phyloP scores from a whole-genome alignment of 2,113 vertebrate species.

The Gambusia holbrooki region DNA sequence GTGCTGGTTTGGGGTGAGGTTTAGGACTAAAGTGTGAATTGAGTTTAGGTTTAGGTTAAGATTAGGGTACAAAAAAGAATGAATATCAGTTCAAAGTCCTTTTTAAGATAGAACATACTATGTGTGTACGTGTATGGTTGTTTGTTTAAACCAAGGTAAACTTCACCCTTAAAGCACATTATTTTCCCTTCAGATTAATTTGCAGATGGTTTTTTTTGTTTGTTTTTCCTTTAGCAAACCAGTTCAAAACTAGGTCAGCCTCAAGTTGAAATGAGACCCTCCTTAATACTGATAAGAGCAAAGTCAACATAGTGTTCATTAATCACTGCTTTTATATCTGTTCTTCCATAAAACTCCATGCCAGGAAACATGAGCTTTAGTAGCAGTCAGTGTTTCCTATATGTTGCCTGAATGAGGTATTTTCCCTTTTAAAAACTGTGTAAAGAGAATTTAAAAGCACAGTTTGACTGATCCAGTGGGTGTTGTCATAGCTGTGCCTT shows the following conservation, averaged over 20 bases:
- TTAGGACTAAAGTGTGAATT: no score
- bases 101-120: no score
- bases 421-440: not conserved
- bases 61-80: no score
- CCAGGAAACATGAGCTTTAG: not conserved
- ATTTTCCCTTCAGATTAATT: not conserved
- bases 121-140: no score
- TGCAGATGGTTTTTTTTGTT: not conserved
- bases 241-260: conserved; percentile 18
- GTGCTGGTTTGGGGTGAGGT: no score
- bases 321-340: conserved; percentile 33
- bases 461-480: not conserved
- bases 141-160: not conserved
- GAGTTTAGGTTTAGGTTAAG: no score
- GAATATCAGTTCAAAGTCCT: no score
- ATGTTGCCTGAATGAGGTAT: not conserved
- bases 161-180: not conserved
- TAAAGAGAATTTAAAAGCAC: not conserved
- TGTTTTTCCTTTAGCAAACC: not conserved
- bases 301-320: conserved; percentile 26
- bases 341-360: not conserved
- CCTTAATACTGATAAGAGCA: conserved; percentile 23
- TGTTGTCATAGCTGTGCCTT: not conserved
- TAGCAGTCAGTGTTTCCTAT: not conserved
- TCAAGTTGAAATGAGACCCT: conserved; percentile 22